phyloP scores from a whole-genome alignment of 1,140 invertebrate species.

The Drosophila tani region DNA sequence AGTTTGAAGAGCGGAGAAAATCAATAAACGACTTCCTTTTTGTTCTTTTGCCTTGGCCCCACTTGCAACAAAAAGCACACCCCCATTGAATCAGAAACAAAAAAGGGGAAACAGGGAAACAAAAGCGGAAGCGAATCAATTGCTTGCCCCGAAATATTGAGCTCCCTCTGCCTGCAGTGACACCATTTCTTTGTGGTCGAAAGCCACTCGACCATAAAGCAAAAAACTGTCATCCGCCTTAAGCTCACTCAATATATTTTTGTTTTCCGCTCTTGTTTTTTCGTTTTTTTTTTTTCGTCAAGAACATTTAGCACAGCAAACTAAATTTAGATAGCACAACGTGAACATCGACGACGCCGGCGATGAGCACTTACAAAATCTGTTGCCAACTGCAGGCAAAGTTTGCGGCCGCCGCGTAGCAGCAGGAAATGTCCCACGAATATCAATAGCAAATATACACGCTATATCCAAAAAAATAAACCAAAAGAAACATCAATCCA shows the following conservation, averaged over 20 bases:
- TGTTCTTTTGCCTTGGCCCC: slow-evolving; percentile 22
- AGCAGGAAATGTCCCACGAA: slow-evolving; percentile 41
- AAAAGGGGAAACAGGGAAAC: slow-evolving; percentile 15
- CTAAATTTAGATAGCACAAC: slow-evolving; percentile 65
- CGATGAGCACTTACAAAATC: slow-evolving; percentile 72
- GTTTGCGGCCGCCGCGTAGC: slow-evolving; percentile 60
- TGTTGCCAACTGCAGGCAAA: slow-evolving; percentile 75
- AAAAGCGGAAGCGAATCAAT: slow-evolving; percentile 27
- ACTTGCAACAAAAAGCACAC: slow-evolving; percentile 41
- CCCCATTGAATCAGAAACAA: slow-evolving; percentile 16
- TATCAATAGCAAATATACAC: slow-evolving; percentile 44
- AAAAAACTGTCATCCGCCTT: slow-evolving; percentile 12
- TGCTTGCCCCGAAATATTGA: slow-evolving; percentile 14
- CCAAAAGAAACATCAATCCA: slow-evolving; percentile 16
- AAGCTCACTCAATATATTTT: slow-evolving; percentile 41
- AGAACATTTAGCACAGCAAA: slow-evolving; percentile 60
- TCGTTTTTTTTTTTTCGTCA: slow-evolving; percentile 10
- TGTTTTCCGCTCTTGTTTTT: slow-evolving; percentile 30
- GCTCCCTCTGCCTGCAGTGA: slow-evolving; percentile 39
- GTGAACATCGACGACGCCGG: slow-evolving; percentile 29
- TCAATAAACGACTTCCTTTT: slow-evolving; percentile 66
- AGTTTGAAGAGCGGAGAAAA: slow-evolving; percentile 58
- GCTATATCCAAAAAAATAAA: slow-evolving; percentile 18
- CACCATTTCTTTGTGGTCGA: slow-evolving; percentile 41
- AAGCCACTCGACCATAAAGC: slow-evolving; percentile 35